Conservation (phyloP, 2,113 vertebrate genomes). For the Polypterus senegalus region DNA sequence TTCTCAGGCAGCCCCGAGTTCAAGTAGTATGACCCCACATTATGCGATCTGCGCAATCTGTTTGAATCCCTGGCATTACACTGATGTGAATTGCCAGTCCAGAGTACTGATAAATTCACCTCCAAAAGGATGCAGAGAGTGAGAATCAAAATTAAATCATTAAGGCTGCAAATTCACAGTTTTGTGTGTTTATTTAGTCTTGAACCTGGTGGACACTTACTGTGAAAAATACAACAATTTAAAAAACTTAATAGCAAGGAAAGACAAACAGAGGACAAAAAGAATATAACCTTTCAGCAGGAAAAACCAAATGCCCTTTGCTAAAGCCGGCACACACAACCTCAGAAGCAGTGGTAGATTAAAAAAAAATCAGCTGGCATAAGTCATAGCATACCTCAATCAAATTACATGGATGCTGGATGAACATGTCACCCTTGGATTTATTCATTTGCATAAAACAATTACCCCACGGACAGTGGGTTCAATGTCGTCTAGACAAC, state of each 20-base stretch:
- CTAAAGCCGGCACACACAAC: neutral
- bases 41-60: no score
- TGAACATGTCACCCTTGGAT: slow-evolving; percentile 52
- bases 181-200: no score
- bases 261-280: neutral
- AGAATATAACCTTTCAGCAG: neutral
- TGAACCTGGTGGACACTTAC: no score
- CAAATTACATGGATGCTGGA: slow-evolving; percentile 40
- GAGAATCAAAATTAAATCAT: no score
- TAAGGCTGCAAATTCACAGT: no score
- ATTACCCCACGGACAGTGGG: slow-evolving; percentile 65
- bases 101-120: no score
- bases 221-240: neutral
- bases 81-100: no score
- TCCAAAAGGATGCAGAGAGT: no score
- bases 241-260: neutral
- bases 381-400: slow-evolving; percentile 36
- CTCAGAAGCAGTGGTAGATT: slow-evolving; percentile 15
- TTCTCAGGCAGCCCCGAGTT: no score
- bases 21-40: no score
- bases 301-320: slow-evolving; percentile 1
- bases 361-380: slow-evolving; percentile 20
- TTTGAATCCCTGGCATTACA: no score
- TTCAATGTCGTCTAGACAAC: slow-evolving; percentile 83
- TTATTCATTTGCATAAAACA: slow-evolving; percentile 80